Conservation (phyloP, 2,113 vertebrate species). For the Rhinopomastus cyanomelas region DNA sequence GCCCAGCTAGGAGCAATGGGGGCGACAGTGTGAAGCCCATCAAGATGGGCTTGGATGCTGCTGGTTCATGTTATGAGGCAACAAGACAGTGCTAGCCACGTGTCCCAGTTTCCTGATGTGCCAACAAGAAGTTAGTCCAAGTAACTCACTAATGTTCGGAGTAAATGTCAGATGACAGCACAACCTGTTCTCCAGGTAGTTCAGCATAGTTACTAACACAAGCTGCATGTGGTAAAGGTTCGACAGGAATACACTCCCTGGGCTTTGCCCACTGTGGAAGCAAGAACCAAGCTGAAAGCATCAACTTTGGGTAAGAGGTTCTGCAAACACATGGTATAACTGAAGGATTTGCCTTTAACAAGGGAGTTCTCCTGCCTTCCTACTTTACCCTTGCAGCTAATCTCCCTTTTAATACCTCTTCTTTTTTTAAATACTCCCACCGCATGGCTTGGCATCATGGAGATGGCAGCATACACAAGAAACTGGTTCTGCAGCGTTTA, state of each 20-base stretch:
- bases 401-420: neutral
- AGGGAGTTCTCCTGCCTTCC: neutral
- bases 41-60: neutral
- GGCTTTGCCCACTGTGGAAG: neutral
- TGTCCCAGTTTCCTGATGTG: neutral
- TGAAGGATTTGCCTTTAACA: neutral
- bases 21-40: neutral
- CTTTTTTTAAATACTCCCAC: neutral
- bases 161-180: neutral
- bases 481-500: neutral
- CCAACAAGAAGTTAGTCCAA: neutral
- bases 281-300: neutral
- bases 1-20: neutral
- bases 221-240: neutral
- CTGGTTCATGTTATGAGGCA: neutral
- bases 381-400: neutral
- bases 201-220: neutral
- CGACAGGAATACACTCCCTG: neutral
- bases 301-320: neutral
- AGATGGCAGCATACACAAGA: neutral
- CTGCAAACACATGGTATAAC: neutral
- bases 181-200: neutral
- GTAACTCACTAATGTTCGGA: neutral
- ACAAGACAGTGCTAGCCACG: neutral
- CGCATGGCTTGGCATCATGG: neutral